Evolutionary conservation across 2,888 invertebrate genomes (phyloP).

Genomic region (Folsomia manolachei): DNA sequence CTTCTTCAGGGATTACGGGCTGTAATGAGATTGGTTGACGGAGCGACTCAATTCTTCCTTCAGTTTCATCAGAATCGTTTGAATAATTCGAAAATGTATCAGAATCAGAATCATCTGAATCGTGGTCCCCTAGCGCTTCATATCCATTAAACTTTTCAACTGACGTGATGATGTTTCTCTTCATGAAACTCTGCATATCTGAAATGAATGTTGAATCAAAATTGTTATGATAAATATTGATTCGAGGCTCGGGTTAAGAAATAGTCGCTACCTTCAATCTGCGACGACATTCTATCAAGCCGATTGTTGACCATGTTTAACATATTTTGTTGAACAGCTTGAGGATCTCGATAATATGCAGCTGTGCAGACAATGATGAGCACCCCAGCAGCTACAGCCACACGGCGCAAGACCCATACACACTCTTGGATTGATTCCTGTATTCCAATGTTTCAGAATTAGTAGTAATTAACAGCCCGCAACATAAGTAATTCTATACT

Average conservation of each 20-base stretch:
- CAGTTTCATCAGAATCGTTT: constrained; percentile 11
- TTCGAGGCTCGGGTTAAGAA: background rate
- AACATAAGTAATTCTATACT: background rate
- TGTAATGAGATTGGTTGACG: background rate
- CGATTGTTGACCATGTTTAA: constrained; percentile 30
- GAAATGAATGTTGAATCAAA: no score
- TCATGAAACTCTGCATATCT: background rate
- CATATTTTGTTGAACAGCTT: constrained; percentile 23
- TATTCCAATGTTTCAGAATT: no score
- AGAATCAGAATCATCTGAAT: constrained; percentile 11
- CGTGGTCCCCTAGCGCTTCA: background rate
- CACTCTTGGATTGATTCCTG: constrained; percentile 55
- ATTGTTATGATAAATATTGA: no score
- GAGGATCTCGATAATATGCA: constrained; percentile 55
- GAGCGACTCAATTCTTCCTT: background rate
- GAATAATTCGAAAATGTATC: constrained; percentile 36
- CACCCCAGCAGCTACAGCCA: constrained; percentile 53
- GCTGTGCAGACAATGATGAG: constrained; percentile 53
- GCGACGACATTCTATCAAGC: constrained; percentile 29
- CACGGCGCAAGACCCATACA: constrained; percentile 57
- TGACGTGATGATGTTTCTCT: background rate
- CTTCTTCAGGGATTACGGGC: background rate
- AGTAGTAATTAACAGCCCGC: constrained; percentile 1
- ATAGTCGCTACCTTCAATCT: constrained; percentile 28
- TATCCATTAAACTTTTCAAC: background rate